phyloP scores from a whole-genome alignment of 2,888 invertebrate genomes.

The Nycteola revayana region DNA sequence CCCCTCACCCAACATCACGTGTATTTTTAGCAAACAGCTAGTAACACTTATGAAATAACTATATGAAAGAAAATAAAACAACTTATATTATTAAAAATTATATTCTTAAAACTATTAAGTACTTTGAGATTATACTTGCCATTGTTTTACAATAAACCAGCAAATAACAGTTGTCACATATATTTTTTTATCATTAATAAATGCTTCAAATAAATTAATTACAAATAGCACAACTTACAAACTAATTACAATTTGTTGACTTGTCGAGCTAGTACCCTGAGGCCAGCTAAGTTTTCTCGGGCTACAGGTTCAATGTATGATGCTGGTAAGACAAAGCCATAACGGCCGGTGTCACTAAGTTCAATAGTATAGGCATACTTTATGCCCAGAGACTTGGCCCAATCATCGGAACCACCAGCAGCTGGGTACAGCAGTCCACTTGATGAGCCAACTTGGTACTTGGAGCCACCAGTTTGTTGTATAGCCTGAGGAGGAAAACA shows the following conservation, averaged over 20 bases:
- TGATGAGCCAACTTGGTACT: slow-evolving; percentile 89
- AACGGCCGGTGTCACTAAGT: slow-evolving; percentile 90
- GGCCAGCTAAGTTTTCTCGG: slow-evolving; percentile 87
- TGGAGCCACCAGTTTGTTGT: slow-evolving; percentile 78
- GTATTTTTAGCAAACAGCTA: too few species aligned
- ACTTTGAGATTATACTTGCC: too few species aligned
- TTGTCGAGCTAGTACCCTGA: slow-evolving; percentile 81
- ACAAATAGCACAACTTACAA: slow-evolving; percentile 10
- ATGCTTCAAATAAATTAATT: slow-evolving; percentile 21
- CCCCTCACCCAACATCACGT: too few species aligned
- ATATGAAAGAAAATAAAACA: too few species aligned
- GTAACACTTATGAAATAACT: too few species aligned
- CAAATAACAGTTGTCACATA: too few species aligned
- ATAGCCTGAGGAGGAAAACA: slow-evolving; percentile 78
- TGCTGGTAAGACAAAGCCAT: slow-evolving; percentile 94
- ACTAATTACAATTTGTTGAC: slow-evolving; percentile 34
- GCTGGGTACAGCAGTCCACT: slow-evolving; percentile 91
- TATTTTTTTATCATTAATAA: neutral
- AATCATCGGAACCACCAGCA: slow-evolving; percentile 93
- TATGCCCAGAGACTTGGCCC: slow-evolving; percentile 93
- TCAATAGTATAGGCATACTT: slow-evolving; percentile 96
- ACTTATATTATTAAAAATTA: too few species aligned
- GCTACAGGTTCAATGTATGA: slow-evolving; percentile 88
- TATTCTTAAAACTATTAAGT: too few species aligned
- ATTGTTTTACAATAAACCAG: too few species aligned